Conservation (phyloP, 2,888 invertebrate genomes). For the Dasypolia templi region DNA sequence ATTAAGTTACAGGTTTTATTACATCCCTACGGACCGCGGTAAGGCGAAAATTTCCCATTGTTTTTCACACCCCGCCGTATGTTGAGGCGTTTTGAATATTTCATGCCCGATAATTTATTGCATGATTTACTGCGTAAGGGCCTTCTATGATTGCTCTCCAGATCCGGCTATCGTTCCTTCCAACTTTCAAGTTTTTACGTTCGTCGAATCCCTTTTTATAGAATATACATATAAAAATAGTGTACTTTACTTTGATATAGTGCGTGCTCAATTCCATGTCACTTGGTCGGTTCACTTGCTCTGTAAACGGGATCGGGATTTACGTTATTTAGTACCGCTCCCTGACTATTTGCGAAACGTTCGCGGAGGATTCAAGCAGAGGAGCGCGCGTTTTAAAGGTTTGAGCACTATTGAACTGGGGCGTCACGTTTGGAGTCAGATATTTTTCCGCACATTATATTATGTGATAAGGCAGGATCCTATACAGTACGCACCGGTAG, state of each 20-base stretch:
- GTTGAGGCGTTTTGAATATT: slow-evolving; percentile 86
- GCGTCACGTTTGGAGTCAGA: slow-evolving; percentile 4
- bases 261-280: slow-evolving; percentile 63
- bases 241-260: slow-evolving; percentile 70
- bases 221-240: slow-evolving; percentile 75
- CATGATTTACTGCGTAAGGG: slow-evolving; percentile 84
- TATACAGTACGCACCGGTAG: too few relatives aligned
- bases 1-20: slow-evolving; percentile 65
- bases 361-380: slow-evolving; percentile 43
- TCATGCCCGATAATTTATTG: slow-evolving; percentile 88
- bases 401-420: slow-evolving; percentile 37
- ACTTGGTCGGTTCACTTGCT: slow-evolving; percentile 61
- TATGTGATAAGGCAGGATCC: neutral
- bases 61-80: slow-evolving; percentile 81
- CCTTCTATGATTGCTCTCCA: slow-evolving; percentile 73
- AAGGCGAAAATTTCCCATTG: slow-evolving; percentile 78
- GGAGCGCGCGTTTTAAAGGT: slow-evolving; percentile 48
- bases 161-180: slow-evolving; percentile 65
- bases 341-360: slow-evolving; percentile 55
- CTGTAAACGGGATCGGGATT: slow-evolving; percentile 50
- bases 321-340: slow-evolving; percentile 53
- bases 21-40: slow-evolving; percentile 69
- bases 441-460: slow-evolving; percentile 7
- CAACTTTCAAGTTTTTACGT: slow-evolving; percentile 69
- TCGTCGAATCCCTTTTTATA: slow-evolving; percentile 72